Evolutionary conservation across 37 sponge, comb jelly and placozoan species (phyloP), one percentile per base, ranked within the genome.

Genomic region (Halisarca cf. caerulea): DNA sequence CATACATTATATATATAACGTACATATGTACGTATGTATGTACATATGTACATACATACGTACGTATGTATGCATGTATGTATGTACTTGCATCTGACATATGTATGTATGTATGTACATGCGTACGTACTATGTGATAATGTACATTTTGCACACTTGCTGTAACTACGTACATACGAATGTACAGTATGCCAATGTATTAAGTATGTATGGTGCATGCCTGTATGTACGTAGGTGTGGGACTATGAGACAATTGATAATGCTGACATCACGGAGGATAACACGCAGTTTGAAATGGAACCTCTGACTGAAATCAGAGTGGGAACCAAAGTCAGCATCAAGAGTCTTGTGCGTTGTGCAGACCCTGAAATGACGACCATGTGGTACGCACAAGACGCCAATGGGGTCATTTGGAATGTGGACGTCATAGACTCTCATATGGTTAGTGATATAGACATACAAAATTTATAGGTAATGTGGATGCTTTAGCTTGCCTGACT

Each of bases 231-330:
- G n/a, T 45, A 96, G 97, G 88, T 99, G 8, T 99, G 99, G 99
- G 99, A 99, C 81, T 99, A 96, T 87, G 99, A 99, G 87, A 92
- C 93, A 11, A 96, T 99, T 33, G 99, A 99, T 84, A 89, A 81
- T 82, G 99, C 99, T n/a, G 99, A 99, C 62, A 90, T 99, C n/a
- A 83, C 89, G 9, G 99, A 99, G 32, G 97, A 96, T n/a, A 95
- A 89, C 81, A 78, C 91, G 43, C 72, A 88, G 33, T 96, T 99
- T 85, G 97, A 96, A 57, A 94, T 99, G 88, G 96, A 96, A 64
- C 99, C 99, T 5, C 88, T 99, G 40, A 72, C 86, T 45, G 99
- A 99, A 54, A 95, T 99, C 69, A 94, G 92, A 77, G 86, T 93
- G 43, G 95, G 95, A 14, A 71, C 64, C 47, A 90, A 88, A 41